Conservation (phyloP, 2,888 invertebrate species). For the Sarcophaga subvicina region DNA sequence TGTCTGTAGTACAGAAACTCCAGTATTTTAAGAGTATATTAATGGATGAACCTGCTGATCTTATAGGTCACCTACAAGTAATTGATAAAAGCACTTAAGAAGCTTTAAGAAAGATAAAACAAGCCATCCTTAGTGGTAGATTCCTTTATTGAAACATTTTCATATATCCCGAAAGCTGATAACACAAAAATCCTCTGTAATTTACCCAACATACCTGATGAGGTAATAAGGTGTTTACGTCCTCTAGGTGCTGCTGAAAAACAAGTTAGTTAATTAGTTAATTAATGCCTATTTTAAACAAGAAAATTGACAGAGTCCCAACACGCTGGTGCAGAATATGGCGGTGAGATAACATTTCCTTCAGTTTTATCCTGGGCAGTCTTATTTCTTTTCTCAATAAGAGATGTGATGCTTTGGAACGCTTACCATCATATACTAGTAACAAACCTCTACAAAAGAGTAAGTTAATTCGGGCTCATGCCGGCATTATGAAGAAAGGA, state of each 20-base stretch:
- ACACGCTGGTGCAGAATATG: conserved; percentile 34
- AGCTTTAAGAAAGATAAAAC: conserved; percentile 51
- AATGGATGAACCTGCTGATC: conserved; percentile 33
- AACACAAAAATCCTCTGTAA: background rate
- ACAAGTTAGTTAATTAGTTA: conserved; percentile 25
- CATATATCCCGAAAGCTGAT: conserved; percentile 31
- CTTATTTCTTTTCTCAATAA: conserved; percentile 41
- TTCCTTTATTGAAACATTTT: conserved; percentile 49
- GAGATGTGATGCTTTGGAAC: conserved; percentile 34
- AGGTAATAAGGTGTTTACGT: conserved; percentile 48
- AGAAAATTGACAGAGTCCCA: conserved; percentile 45
- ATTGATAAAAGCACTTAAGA: conserved; percentile 46
- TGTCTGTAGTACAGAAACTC: conserved; percentile 53
- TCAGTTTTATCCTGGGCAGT: background rate
- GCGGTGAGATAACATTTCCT: conserved; percentile 36
- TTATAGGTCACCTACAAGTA: conserved; percentile 43
- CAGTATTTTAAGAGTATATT: conserved; percentile 56
- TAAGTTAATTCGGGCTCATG: conserved; percentile 19
- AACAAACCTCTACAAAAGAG: background rate
- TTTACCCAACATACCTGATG: conserved; percentile 47
- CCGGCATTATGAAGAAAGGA: conserved; percentile 10
- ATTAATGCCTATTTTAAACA: conserved; percentile 24
- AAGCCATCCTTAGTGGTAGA: conserved; percentile 48
- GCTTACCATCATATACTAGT: background rate
- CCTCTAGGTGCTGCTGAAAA: conserved; percentile 42